Evolutionary conservation across 2,888 invertebrate genomes (phyloP).

Genomic region (Perizoma flavofasciatum): DNA sequence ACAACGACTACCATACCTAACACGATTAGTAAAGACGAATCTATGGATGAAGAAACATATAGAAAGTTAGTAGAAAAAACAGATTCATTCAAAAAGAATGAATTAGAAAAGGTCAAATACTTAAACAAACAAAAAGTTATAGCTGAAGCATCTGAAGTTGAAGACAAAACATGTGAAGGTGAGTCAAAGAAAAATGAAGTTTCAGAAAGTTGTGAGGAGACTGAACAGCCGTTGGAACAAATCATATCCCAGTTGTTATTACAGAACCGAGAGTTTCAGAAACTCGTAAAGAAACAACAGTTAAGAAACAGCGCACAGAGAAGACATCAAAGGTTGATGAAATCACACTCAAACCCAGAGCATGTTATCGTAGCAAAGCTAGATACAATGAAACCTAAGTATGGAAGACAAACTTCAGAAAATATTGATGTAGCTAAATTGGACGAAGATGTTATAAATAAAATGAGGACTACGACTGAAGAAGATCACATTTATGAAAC

Average conservation of each 20-base stretch:
- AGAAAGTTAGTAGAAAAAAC: slow-evolving; percentile 79
- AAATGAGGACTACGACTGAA: slow-evolving; percentile 49
- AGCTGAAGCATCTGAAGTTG: slow-evolving; percentile 70
- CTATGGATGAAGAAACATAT: slow-evolving; percentile 77
- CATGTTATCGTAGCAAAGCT: slow-evolving; percentile 74
- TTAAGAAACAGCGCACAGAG: slow-evolving; percentile 80
- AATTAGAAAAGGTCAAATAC: slow-evolving; percentile 77
- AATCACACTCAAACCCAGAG: slow-evolving; percentile 79
- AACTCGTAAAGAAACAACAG: slow-evolving; percentile 89
- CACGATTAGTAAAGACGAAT: slow-evolving; percentile 71
- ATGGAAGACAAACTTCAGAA: slow-evolving; percentile 68
- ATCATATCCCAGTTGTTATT: slow-evolving; percentile 92
- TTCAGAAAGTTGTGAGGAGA: slow-evolving; percentile 63
- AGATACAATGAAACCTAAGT: slow-evolving; percentile 67
- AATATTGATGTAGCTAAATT: slow-evolving; percentile 46
- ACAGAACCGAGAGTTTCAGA: slow-evolving; percentile 92
- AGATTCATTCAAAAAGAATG: slow-evolving; percentile 81
- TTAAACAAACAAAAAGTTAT: slow-evolving; percentile 79
- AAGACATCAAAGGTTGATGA: slow-evolving; percentile 81
- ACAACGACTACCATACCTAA: slow-evolving; percentile 50
- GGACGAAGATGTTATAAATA: slow-evolving; percentile 42
- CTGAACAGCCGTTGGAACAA: slow-evolving; percentile 87
- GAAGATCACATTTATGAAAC: slow-evolving; percentile 86
- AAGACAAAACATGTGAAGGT: slow-evolving; percentile 59
- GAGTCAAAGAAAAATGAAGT: slow-evolving; percentile 50